Conservation (phyloP, 2,113 vertebrate genomes). For the Tragulus kanchil region DNA sequence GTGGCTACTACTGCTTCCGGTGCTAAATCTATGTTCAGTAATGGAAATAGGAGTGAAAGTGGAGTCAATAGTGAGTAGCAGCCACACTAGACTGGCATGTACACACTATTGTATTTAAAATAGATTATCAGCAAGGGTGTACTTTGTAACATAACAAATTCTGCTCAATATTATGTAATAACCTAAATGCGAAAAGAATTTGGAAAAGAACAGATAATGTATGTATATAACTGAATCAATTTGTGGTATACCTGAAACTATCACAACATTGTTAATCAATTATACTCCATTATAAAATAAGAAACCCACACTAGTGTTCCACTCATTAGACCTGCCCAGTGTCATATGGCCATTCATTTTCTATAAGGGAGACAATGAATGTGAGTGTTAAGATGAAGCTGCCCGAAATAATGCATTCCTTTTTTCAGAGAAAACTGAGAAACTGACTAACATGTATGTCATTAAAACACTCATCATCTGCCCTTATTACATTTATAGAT, state of each 20-base stretch:
- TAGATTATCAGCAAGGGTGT: too few species aligned
- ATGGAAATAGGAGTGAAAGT: not conserved
- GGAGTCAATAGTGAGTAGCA: not conserved
- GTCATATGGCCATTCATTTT: not conserved
- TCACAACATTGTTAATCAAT: too few species aligned
- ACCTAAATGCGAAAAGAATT: too few species aligned
- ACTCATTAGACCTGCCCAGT: not conserved
- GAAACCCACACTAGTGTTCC: not conserved
- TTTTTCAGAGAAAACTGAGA: not conserved
- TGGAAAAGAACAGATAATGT: too few species aligned
- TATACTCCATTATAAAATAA: not conserved
- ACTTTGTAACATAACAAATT: too few species aligned
- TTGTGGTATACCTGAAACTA: too few species aligned
- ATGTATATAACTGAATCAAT: too few species aligned
- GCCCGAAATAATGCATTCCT: not conserved
- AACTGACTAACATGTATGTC: not conserved
- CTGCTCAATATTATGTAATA: too few species aligned
- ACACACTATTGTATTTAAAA: too few species aligned
- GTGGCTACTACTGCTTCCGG: not conserved
- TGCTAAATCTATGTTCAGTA: not conserved
- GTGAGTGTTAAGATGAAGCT: not conserved
- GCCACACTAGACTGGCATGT: too few species aligned
- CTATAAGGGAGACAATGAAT: not conserved
- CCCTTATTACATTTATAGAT: not conserved
- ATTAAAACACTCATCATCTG: not conserved